Evolutionary conservation across 1,140 invertebrate genomes (phyloP), one percentile per base, ranked within the genome.

Genomic region (Teleogryllus occipitalis): DNA sequence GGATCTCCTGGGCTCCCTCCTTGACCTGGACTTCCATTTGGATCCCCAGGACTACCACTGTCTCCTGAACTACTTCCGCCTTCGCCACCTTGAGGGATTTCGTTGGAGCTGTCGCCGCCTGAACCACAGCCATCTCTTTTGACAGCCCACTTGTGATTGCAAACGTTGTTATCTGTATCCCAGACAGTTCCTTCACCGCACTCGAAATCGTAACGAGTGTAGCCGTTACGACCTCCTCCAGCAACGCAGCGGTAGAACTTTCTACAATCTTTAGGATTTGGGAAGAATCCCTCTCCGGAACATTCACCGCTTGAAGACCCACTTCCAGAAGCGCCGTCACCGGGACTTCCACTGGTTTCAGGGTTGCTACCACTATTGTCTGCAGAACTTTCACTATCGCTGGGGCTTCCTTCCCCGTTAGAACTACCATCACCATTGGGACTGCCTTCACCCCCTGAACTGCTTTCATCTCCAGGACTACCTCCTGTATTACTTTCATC

Each of bases 111-210:
- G 22, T 15, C 8, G 8, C 39, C 39, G 7, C 47, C 47, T 7
- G 12, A 22, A 0, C 46, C 39, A 77, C 76, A 77, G 21, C 21
- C 47, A 7, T 81, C 77, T 78, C 85, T 84, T 74, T 85, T 84
- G 46, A 91, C 90, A 76, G 88, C 89, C 88, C 88, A 88, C 65
- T 89, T 86, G 82, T 92, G 88, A 85, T 94, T 93, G 84, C 93
- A 94, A 12, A 87, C 88, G 85, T 89, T 85, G 76, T 88, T 84
- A 8, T 89, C 84, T 77, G 90, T 88, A 86, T 94, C 93, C 92
- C 92, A 95, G 80, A 93, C 89, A 10, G 93, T 94, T 80, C 91
- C 90, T 74, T 88, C 87, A 22, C 90, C 91, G 83, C 93, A 95
- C 14, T 87, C 87, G 85, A 92, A 95, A 82, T 92, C 90, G 82